A percentile compares a stretch with the other conserved stretches of the same genome.
Conservation (phyloP, 2,888 invertebrate genomes). For the Acanthoscelides obtectus region DNA sequence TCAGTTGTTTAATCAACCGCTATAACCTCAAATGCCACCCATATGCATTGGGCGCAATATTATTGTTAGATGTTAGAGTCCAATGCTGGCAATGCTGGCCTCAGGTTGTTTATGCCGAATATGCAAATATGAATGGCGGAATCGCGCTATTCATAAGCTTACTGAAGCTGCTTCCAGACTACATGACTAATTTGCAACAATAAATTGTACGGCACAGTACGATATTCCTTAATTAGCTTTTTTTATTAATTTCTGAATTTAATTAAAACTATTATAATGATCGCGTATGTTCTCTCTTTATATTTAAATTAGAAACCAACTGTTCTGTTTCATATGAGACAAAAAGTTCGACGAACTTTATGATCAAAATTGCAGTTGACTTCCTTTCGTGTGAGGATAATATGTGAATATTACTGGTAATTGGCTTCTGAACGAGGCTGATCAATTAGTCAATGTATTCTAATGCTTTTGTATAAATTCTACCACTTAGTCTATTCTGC, state of each 20-base stretch:
- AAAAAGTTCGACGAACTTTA: not conserved
- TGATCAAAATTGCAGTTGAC: not conserved
- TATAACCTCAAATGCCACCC: not conserved
- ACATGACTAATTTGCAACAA: not conserved
- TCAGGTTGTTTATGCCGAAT: not conserved
- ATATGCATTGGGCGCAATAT: not conserved
- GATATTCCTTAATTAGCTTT: not conserved
- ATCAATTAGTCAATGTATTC: no score
- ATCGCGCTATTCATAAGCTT: not conserved
- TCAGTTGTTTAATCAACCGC: not conserved
- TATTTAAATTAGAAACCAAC: not conserved
- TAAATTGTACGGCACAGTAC: not conserved
- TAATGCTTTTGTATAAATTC: no score
- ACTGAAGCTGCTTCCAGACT: not conserved
- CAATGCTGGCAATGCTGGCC: not conserved
- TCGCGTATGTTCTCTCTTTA: not conserved
- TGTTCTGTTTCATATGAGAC: not conserved
- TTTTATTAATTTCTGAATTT: not conserved
- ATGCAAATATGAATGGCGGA: not conserved
- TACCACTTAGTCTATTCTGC: no score
- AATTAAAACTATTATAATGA: not conserved
- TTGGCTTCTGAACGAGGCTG: no score
- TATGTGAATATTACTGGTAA: not conserved
- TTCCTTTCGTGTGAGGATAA: not conserved
- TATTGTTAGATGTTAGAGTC: not conserved